Conservation (phyloP, 2,888 invertebrate genomes). For the Ditylenchus weischeri region DNA sequence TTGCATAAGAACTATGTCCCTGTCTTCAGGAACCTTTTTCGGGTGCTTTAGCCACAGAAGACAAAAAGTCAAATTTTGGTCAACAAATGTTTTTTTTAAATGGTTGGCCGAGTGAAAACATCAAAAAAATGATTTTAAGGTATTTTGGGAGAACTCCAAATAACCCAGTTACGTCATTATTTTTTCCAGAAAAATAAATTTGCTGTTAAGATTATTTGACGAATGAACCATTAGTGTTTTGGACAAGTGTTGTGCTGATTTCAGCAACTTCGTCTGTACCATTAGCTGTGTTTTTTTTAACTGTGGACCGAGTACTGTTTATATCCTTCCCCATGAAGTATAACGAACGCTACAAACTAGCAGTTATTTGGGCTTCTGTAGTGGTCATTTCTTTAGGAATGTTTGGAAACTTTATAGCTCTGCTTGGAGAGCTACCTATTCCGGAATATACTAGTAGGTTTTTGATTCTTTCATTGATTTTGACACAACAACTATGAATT, state of each 20-base stretch:
- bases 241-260: not conserved
- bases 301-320: not conserved
- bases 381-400: not conserved
- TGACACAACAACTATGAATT: too few relatives aligned
- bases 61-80: too few relatives aligned
- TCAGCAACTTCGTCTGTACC: not conserved
- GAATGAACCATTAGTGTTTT: not conserved
- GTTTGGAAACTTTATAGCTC: not conserved
- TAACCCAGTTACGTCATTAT: too few relatives aligned
- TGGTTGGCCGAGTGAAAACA: too few relatives aligned
- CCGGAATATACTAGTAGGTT: not conserved
- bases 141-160: too few relatives aligned
- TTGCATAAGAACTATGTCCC: too few relatives aligned
- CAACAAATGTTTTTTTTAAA: too few relatives aligned
- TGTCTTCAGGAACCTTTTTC: too few relatives aligned
- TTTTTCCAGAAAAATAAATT: too few relatives aligned
- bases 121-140: too few relatives aligned
- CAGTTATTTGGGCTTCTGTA: not conserved
- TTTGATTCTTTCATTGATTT: not conserved
- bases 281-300: not conserved
- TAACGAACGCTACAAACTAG: not conserved
- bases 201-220: not conserved
- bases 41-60: too few relatives aligned
- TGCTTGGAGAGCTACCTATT: not conserved
- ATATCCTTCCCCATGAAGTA: not conserved